Evolutionary conservation across 2,888 invertebrate species (phyloP).

Genomic region (Oeneis ivallda): DNA sequence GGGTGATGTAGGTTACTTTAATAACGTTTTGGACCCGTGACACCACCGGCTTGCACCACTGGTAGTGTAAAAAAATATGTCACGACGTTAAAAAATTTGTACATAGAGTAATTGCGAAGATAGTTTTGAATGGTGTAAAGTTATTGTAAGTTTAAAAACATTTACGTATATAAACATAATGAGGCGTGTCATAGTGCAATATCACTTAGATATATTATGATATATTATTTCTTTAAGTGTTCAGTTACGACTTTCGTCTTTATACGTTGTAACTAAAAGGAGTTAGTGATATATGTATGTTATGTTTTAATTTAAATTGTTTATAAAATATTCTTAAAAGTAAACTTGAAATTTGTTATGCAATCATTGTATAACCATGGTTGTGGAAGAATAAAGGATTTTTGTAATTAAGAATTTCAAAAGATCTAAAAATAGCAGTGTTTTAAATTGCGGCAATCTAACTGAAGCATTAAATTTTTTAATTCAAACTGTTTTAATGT

Average conservation of each 20-base stretch:
- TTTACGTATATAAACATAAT: background rate
- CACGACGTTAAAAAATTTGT: background rate
- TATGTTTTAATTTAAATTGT: constrained; percentile 1
- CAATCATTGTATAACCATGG: too few relatives aligned
- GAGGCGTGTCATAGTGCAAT: constrained; percentile 12
- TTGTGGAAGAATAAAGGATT: too few relatives aligned
- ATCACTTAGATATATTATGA: constrained; percentile 3
- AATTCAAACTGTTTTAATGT: background rate
- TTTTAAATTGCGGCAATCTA: background rate
- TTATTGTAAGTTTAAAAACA: too few relatives aligned
- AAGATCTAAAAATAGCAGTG: background rate
- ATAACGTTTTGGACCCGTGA: too few relatives aligned
- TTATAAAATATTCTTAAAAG: background rate
- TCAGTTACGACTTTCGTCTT: background rate
- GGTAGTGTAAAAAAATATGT: too few relatives aligned
- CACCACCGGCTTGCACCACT: too few relatives aligned
- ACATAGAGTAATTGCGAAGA: background rate
- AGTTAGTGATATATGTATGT: background rate
- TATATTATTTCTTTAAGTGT: background rate
- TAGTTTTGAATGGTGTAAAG: background rate
- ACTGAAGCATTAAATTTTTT: background rate
- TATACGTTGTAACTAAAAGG: background rate
- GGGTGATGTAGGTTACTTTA: too few relatives aligned
- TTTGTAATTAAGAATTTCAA: background rate
- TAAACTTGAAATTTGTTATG: background rate